phyloP scores from a whole-genome alignment of 2,113 vertebrate genomes.

The Steatornis caripensis region DNA sequence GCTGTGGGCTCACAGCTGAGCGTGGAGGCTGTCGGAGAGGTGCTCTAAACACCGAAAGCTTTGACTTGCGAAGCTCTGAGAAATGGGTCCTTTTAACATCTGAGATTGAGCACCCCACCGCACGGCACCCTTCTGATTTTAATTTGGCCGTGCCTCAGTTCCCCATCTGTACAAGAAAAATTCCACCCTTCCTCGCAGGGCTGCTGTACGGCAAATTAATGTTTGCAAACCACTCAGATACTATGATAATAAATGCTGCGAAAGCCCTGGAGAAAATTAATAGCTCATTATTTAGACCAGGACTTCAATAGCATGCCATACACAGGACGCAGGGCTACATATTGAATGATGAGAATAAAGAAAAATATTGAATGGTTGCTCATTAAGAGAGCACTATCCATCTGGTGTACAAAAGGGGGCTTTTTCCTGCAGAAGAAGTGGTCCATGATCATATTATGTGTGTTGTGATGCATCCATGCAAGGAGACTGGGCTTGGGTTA shows the following conservation, averaged over 20 bases:
- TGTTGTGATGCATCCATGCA: background rate
- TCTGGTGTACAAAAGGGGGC: background rate
- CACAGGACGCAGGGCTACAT: slow-evolving; percentile 6
- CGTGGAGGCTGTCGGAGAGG: background rate
- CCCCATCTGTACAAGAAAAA: background rate
- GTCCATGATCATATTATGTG: background rate
- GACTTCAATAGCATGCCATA: slow-evolving; percentile 39
- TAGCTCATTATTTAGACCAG: slow-evolving; percentile 58
- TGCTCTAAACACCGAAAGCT: background rate
- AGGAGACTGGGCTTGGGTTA: background rate
- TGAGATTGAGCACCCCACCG: background rate
- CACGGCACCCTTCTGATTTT: background rate
- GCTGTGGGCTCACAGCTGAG: background rate
- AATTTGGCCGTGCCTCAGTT: background rate
- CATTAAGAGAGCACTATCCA: slow-evolving; percentile 35
- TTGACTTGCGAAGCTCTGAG: background rate
- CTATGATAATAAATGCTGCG: slow-evolving; percentile 46
- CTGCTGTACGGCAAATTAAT: slow-evolving; percentile 45
- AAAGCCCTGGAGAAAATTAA: slow-evolving; percentile 68
- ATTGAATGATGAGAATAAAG: slow-evolving; percentile 60
- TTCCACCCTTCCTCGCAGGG: background rate
- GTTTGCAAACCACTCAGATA: slow-evolving; percentile 38
- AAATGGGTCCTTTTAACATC: background rate
- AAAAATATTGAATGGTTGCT: slow-evolving; percentile 60
- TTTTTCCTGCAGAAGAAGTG: background rate